A percentile compares a stretch with the other conserved stretches of the same genome.
phyloP scores from a whole-genome alignment of 2,888 invertebrate species.

The Drosophila meridiana region DNA sequence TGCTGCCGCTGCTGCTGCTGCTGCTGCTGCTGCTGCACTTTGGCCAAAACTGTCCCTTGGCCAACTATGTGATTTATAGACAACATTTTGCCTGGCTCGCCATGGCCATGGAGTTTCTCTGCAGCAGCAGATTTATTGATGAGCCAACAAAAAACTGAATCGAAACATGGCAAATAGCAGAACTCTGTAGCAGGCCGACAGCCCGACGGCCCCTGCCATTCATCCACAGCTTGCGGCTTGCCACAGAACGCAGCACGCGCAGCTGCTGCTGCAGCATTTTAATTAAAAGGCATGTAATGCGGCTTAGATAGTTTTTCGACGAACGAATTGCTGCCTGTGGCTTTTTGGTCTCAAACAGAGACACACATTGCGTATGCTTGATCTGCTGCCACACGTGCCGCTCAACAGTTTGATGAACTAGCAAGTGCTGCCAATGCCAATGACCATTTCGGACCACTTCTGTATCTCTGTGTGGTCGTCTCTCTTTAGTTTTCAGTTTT shows the following conservation, averaged over 20 bases:
- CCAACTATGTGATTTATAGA: slow-evolving; percentile 78
- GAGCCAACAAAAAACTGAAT: slow-evolving; percentile 58
- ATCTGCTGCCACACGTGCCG: slow-evolving; percentile 39
- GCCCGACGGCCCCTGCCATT: background rate
- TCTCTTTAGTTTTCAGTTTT: slow-evolving; percentile 28
- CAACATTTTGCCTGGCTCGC: slow-evolving; percentile 32
- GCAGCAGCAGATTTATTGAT: slow-evolving; percentile 76
- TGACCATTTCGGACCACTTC: slow-evolving; percentile 47
- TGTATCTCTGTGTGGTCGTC: slow-evolving; percentile 1
- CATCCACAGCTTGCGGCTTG: slow-evolving; percentile 49
- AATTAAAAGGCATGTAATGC: slow-evolving; percentile 58
- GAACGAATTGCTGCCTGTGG: slow-evolving; percentile 32
- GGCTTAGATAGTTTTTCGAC: slow-evolving; percentile 10
- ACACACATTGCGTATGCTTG: slow-evolving; percentile 40
- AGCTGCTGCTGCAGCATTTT: slow-evolving; percentile 70
- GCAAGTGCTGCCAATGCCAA: slow-evolving; percentile 24
- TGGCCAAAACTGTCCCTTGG: slow-evolving; percentile 59
- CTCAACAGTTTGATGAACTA: slow-evolving; percentile 44
- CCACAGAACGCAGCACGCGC: slow-evolving; percentile 25
- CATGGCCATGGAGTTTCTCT: slow-evolving; percentile 43
- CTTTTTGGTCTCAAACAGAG: slow-evolving; percentile 25
- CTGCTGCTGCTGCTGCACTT: slow-evolving; percentile 31
- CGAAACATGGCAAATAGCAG: slow-evolving; percentile 49
- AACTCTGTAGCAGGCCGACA: slow-evolving; percentile 20
- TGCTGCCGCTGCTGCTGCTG: background rate